These are phyloP conservation scores for Zonotrichia leucophrys DNA, from an alignment of 2,113 vertebrate species.

Conservation along the genomic window DNA sequence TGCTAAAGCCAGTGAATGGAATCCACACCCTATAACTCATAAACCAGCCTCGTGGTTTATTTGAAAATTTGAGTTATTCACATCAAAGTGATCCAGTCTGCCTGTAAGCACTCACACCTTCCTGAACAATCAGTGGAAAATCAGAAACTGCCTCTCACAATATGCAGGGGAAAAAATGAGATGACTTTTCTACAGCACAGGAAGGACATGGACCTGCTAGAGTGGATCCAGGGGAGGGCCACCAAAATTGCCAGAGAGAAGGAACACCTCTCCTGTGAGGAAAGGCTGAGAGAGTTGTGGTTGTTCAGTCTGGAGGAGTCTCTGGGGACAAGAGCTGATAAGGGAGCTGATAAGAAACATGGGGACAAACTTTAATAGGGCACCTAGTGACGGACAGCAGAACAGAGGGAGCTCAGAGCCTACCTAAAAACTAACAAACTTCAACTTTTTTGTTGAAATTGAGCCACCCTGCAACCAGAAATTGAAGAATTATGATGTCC, in stretches of 20 bases:
- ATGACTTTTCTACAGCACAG: not conserved
- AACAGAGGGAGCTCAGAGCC: not conserved
- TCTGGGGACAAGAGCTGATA: not conserved
- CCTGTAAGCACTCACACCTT: not conserved
- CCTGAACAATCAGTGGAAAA: not conserved
- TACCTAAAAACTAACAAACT: not conserved
- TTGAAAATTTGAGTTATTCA: not conserved
- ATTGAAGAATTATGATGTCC: not conserved
- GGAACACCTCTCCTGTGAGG: not conserved
- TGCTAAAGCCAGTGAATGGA: not conserved
- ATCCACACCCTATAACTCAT: not conserved
- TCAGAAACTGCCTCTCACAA: not conserved
- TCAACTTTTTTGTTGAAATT: not conserved
- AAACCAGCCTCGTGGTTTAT: not conserved
- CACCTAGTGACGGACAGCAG: not conserved
- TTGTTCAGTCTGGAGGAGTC: not conserved
- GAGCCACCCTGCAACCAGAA: not conserved
- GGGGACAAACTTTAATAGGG: not conserved
- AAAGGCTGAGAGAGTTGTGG: not conserved
- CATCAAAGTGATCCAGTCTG: not conserved
- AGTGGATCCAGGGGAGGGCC: not conserved
- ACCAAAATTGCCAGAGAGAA: not conserved
- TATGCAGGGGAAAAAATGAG: not conserved
- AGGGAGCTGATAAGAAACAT: not conserved
- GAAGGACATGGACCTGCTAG: not conserved